Base-by-base conservation (phyloP, 2,888 invertebrate genomes). In the Nomada fabriciana region DNA sequence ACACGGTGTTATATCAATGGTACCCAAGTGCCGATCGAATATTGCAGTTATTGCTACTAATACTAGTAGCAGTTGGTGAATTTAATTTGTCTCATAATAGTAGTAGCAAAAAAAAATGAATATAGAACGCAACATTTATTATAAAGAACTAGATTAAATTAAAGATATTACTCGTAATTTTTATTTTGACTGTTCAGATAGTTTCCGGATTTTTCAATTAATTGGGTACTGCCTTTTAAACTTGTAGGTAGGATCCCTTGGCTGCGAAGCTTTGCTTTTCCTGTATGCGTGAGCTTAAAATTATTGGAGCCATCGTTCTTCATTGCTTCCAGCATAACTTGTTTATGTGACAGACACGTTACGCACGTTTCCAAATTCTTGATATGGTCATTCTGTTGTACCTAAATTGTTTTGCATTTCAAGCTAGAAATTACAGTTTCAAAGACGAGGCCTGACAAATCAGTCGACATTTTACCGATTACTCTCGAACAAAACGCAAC, bases 71-170 rank as follows among this genome's bases (percentile, higher is more conserved):
- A 29, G 29, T 7, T 29, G 29, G 7, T 29, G 29, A 29, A 29
- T 29, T 29, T 29, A 29, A 5, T 29, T 29, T 53, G 53, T 18
- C 53, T 20, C 53, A 20, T 53, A 53, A 53, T 53, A 53, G 20
- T 53, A 53, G 18, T 23, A 10, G 25, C 23, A 15, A 20, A 36
- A 53, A 20, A 53, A 53, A 53, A 20, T 53, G 18, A 53, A 53
- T 53, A 53, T 53, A 20, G 53, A 53, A 53, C 53, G 53, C n/a
- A 20, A 53, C 53, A 53, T 53, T 53, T 53, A 53, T 53, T 53
- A 53, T 9, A 20, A 53, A 53, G 29, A 25, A 29, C 57, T 23
- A 25, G 57, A 57, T 57, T 23, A 57, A 25, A 57, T 25, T 57
- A 57, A 57, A 25, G 7, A 57, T 57, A 25, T 25, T 25, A 2